Base-by-base conservation (phyloP, 2,888 invertebrate species). In the Osmoderma eremita region DNA sequence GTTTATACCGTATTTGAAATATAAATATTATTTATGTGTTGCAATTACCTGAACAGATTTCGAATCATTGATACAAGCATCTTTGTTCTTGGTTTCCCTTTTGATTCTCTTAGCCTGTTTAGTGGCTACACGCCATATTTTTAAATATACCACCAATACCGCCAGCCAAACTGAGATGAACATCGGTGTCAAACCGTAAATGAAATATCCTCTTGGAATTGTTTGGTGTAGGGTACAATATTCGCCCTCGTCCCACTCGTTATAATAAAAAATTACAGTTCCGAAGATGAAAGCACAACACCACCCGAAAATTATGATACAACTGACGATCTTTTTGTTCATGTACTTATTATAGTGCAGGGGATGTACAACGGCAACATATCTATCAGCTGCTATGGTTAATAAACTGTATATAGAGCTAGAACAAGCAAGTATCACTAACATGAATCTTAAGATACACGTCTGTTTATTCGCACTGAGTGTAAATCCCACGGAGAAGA, bases 401-500 rank as follows among this genome's bases (percentile, higher is more conserved):
- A 92, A 88, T 73, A 93, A 85, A 80, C 92, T 93, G 83, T 88
- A 88, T 75, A 93, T 90, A 72, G 92, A 93, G 56, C 91, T 91
- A 74, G 90, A 88, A 78, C 92, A 92, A 69, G 91, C 91, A 77
- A 92, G 85, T 73, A 89, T 88, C 71, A 91, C 89, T 63, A 92
- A 84, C 63, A 91, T 90, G 82, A 92, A 93, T 73, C 91, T 84
- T 78, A 91, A 83, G 53, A 93, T 79, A 75, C 93, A 93, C 18
- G 88, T 86, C 76, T 83, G 84, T 73, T 88, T 87, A 72, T 86
- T 84, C 51, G 82, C 81, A 39, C 88, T 89, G 74, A 92, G 84
- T 38, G 71, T 72, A 67, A 85, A 83, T 4, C 84, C 83, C 15
- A 67, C 64, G 74, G 87, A 84, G 82, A 93, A 93, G 51, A 89